phyloP scores from a whole-genome alignment of 2,888 invertebrate species.

The Lithophane ornitopus region DNA sequence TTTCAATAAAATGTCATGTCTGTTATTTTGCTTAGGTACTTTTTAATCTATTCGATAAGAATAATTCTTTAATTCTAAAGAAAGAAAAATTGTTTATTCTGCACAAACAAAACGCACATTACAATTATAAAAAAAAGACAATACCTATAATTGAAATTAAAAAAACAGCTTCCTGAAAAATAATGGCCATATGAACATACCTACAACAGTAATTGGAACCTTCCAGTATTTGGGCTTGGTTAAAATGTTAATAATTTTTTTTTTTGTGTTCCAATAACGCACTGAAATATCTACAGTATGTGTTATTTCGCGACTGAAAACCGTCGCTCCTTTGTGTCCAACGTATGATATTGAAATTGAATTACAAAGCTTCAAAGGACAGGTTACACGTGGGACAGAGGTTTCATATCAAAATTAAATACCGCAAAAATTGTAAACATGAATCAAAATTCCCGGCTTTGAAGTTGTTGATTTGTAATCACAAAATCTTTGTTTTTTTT shows the following conservation, averaged over 20 bases:
- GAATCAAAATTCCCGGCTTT: slow-evolving; percentile 22
- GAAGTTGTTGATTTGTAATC: background rate
- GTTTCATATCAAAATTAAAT: slow-evolving; percentile 47
- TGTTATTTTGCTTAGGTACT: background rate
- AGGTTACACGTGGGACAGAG: background rate
- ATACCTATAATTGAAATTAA: too few relatives aligned
- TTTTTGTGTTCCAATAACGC: slow-evolving; percentile 5
- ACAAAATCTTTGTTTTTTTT: too few relatives aligned
- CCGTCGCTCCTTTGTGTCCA: slow-evolving; percentile 25
- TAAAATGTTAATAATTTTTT: background rate
- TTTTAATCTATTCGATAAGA: background rate
- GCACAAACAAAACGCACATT: too few relatives aligned
- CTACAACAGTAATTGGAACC: background rate
- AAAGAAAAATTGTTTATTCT: too few relatives aligned
- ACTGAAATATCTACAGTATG: slow-evolving; percentile 23
- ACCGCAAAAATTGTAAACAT: slow-evolving; percentile 26
- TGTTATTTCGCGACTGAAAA: slow-evolving; percentile 7
- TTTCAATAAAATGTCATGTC: background rate
- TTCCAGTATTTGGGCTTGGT: background rate
- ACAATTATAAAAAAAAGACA: too few relatives aligned
- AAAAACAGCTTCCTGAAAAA: background rate
- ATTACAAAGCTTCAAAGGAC: slow-evolving; percentile 31
- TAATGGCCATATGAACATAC: background rate
- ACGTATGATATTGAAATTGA: slow-evolving; percentile 37
- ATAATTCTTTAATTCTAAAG: too few relatives aligned